Evolutionary conservation across 2,888 invertebrate genomes (phyloP).

Genomic region (Plusia festucae): DNA sequence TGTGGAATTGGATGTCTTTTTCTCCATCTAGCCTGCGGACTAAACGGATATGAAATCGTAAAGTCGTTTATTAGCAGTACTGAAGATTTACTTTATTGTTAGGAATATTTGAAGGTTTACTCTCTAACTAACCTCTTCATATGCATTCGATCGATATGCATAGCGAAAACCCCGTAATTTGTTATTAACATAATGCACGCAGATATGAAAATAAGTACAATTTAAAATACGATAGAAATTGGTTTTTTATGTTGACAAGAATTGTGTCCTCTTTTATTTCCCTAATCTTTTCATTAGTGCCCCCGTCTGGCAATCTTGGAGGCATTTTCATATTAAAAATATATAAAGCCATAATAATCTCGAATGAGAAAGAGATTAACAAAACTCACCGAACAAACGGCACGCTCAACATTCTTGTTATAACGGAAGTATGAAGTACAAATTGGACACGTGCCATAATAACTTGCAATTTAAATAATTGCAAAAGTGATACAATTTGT

Average conservation of each 20-base stretch:
- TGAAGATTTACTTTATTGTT: neutral
- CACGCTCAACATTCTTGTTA: slow-evolving; percentile 12
- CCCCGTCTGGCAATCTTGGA: neutral
- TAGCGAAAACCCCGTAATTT: no score
- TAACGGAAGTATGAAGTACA: slow-evolving; percentile 22
- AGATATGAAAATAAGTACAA: neutral
- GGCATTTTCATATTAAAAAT: neutral
- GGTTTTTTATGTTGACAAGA: neutral
- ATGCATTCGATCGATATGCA: no score
- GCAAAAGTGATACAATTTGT: slow-evolving; percentile 24
- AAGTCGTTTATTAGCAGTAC: neutral
- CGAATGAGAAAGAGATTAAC: slow-evolving; percentile 10
- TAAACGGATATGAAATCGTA: neutral
- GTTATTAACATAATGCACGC: no score
- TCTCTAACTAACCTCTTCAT: no score
- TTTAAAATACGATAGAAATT: neutral
- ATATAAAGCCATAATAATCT: no score
- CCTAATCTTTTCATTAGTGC: neutral
- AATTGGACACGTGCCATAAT: slow-evolving; percentile 37
- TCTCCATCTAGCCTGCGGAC: neutral
- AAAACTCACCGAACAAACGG: slow-evolving; percentile 9
- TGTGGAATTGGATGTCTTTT: neutral
- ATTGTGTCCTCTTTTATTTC: neutral
- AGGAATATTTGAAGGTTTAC: neutral
- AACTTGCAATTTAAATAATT: slow-evolving; percentile 39